Evolutionary conservation across 1,140 invertebrate genomes (phyloP).

Genomic region (Dufourea novaeangliae): DNA sequence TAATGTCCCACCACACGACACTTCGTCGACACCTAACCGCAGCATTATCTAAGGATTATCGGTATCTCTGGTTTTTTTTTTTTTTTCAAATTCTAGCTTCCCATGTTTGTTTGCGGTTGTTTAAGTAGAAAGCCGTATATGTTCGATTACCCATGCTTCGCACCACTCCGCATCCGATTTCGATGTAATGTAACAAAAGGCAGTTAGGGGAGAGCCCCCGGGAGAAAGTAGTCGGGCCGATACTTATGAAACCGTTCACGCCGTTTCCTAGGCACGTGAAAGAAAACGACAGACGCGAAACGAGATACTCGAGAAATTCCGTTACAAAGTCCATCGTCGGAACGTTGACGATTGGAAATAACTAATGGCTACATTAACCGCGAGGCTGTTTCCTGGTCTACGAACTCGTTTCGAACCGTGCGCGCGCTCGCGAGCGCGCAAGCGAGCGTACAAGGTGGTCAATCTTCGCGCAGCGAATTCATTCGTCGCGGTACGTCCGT

Average conservation of each 20-base stretch:
- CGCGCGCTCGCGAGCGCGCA: no score
- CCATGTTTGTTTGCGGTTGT: no score
- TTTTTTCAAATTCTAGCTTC: background rate
- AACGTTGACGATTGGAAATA: background rate
- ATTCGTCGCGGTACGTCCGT: background rate
- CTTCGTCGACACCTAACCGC: no score
- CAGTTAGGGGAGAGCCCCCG: slow-evolving; percentile 21
- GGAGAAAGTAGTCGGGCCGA: slow-evolving; percentile 40
- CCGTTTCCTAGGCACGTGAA: slow-evolving; percentile 18
- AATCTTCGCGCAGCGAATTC: background rate
- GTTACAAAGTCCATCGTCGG: background rate
- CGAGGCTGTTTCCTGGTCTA: background rate
- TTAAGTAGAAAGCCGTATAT: background rate
- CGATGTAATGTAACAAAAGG: slow-evolving; percentile 24
- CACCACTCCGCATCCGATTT: slow-evolving; percentile 9
- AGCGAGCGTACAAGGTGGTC: background rate
- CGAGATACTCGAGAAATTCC: slow-evolving; percentile 6
- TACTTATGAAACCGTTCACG: slow-evolving; percentile 47
- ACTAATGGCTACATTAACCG: no score
- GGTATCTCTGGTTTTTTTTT: background rate
- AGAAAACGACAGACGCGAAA: slow-evolving; percentile 18
- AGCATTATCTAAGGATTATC: no score
- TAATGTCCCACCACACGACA: no score
- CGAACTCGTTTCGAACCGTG: background rate
- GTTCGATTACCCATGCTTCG: background rate